phyloP scores from a whole-genome alignment of 2,888 invertebrate species.

The Eilema sororculum region DNA sequence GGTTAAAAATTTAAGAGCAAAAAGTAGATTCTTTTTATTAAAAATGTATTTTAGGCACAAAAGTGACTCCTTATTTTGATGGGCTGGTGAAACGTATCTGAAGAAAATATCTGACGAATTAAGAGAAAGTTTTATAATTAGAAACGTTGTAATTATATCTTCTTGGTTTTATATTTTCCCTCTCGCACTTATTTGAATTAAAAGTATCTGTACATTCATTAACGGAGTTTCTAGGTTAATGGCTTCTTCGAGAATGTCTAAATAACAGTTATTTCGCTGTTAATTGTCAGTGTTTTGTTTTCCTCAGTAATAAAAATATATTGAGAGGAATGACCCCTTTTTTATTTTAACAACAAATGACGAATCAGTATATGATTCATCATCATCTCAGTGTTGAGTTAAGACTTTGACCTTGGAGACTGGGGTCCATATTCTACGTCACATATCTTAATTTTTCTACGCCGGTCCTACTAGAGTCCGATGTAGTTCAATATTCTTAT shows the following conservation, averaged over 20 bases:
- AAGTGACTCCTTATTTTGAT: background rate
- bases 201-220: background rate
- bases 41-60: background rate
- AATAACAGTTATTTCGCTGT: background rate
- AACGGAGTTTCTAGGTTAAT: background rate
- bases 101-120: background rate
- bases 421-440: too few relatives aligned
- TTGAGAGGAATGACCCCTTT: background rate
- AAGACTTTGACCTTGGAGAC: too few relatives aligned
- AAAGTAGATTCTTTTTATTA: background rate
- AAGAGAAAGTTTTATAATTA: conserved; percentile 1
- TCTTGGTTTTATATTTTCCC: background rate
- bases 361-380: background rate
- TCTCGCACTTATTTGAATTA: background rate
- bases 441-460: too few relatives aligned
- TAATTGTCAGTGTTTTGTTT: background rate
- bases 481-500: too few relatives aligned
- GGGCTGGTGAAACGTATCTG: background rate
- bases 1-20: background rate
- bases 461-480: too few relatives aligned
- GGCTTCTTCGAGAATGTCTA: background rate
- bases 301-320: background rate
- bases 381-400: background rate
- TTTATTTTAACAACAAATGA: background rate
- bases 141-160: background rate